Evolutionary conservation across 2,888 invertebrate genomes (phyloP).

Genomic region (Eristalinus aeneus): DNA sequence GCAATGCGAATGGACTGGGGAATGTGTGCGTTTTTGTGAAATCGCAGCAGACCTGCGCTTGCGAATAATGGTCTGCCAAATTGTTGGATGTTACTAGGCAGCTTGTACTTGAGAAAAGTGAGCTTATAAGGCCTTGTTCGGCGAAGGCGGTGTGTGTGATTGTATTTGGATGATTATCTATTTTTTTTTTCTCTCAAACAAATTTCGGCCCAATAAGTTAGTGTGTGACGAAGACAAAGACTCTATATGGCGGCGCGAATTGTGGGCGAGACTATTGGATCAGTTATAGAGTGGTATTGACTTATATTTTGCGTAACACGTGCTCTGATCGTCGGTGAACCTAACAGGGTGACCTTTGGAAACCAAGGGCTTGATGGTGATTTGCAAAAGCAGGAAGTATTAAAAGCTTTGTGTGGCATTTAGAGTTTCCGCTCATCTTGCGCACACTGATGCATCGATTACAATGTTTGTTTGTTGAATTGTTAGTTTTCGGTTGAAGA

Average conservation of each 20-base stretch:
- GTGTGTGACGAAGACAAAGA: background rate
- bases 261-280: background rate
- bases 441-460: no score
- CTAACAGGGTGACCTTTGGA: background rate
- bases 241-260: background rate
- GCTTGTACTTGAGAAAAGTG: slow-evolving; percentile 17
- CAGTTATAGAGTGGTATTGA: background rate
- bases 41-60: background rate
- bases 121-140: slow-evolving; percentile 6
- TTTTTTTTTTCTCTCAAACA: background rate
- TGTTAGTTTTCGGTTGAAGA: no score
- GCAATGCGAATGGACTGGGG: background rate
- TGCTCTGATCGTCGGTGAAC: background rate
- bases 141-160: background rate
- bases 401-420: no score
- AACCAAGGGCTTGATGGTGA: background rate
- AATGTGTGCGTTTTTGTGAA: background rate
- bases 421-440: no score
- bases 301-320: background rate
- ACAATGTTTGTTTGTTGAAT: no score
- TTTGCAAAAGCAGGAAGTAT: background rate
- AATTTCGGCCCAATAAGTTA: background rate
- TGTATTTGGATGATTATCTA: slow-evolving; percentile 1
- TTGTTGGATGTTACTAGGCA: slow-evolving; percentile 30
- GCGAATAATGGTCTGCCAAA: slow-evolving; percentile 7